These are phyloP conservation scores for Bradypodion ventrale DNA, from an alignment of 2,797 vertebrate species.

Conservation along the genomic window DNA sequence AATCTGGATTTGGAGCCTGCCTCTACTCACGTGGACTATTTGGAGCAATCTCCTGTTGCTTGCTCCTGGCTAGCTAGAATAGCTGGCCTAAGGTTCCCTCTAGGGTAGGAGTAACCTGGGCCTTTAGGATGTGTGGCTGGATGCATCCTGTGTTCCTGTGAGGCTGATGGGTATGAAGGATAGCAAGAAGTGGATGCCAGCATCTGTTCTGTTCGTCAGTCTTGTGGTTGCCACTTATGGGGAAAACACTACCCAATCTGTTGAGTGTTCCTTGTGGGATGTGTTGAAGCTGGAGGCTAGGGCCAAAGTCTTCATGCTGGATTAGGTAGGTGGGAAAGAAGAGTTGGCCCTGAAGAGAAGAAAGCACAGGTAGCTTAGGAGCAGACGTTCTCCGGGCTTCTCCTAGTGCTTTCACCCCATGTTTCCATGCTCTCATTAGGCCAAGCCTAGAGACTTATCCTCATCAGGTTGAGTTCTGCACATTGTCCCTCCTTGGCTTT, in stretches of 20 bases:
- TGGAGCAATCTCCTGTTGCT: background rate
- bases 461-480: background rate
- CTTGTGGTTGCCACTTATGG: background rate
- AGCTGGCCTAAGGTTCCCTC: background rate
- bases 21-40: background rate
- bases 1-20: background rate
- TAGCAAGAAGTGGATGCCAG: background rate
- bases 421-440: background rate
- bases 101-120: conserved; percentile 33
- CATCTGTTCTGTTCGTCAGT: background rate
- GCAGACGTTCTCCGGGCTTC: background rate
- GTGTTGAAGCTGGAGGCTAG: background rate
- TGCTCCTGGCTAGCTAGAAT: conserved; percentile 8
- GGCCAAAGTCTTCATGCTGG: background rate
- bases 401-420: background rate
- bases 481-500: background rate
- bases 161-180: background rate
- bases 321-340: background rate
- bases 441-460: background rate
- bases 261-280: background rate
- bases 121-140: conserved; percentile 12
- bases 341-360: background rate
- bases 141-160: background rate
- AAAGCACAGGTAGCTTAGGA: background rate
- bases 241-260: background rate